A percentile compares a stretch with the other conserved stretches of the same genome.
Evolutionary conservation across 2,113 vertebrate species (phyloP).

Genomic region (Rousettus leschenaultii): DNA sequence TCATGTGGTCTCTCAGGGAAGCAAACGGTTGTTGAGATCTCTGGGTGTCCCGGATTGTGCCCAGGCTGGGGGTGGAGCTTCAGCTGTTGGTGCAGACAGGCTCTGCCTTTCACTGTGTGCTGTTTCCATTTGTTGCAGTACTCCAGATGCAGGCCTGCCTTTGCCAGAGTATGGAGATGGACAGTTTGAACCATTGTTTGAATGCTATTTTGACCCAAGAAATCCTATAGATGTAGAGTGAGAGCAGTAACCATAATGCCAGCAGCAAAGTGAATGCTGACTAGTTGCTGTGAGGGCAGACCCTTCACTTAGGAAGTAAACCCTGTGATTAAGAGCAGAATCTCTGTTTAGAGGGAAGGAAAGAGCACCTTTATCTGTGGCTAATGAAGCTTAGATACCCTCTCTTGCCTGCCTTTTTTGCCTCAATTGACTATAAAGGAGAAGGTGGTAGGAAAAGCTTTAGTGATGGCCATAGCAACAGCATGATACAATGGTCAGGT

Average conservation of each 20-base stretch:
- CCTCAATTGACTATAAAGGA: not conserved
- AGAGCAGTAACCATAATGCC: not conserved
- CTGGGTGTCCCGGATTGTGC: not conserved
- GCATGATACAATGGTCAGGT: not conserved
- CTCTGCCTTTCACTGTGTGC: conserved; percentile 8
- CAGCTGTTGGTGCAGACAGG: not conserved
- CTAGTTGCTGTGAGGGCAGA: not conserved
- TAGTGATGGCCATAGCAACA: not conserved
- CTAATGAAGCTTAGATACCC: not conserved
- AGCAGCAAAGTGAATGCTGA: not conserved
- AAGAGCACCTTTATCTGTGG: not conserved
- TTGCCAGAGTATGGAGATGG: not conserved
- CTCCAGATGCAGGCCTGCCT: not conserved
- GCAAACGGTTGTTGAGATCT: not conserved
- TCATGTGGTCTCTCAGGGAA: not conserved
- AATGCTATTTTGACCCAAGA: not conserved
- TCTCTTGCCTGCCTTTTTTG: not conserved
- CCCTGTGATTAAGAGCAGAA: not conserved
- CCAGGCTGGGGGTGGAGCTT: not conserved
- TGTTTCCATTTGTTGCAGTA: not conserved
- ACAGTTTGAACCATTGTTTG: not conserved
- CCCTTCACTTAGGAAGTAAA: not conserved
- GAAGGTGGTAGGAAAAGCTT: not conserved
- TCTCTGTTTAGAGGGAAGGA: not conserved
- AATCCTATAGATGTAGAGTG: not conserved